Evolutionary conservation across 2,888 invertebrate genomes (phyloP).

Genomic region (Nomada hirtipes): DNA sequence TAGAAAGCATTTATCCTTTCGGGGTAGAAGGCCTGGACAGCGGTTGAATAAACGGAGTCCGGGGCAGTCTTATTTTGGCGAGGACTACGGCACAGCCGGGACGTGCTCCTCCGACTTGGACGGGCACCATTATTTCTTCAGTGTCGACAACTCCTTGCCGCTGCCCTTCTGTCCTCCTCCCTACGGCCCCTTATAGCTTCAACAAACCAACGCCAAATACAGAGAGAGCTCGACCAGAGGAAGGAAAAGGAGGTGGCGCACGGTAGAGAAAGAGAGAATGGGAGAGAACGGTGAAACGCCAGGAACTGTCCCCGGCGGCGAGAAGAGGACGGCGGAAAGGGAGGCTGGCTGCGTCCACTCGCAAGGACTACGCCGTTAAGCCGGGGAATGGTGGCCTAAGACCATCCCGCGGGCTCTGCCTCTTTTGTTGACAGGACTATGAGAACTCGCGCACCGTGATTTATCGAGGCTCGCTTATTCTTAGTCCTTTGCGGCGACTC

Average conservation of each 20-base stretch:
- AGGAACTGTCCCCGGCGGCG: conserved; percentile 50
- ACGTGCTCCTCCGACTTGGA: conserved; percentile 66
- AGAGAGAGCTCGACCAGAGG: conserved; percentile 59
- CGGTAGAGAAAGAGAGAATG: background rate
- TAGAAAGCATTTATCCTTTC: conserved; percentile 75
- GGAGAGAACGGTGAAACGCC: conserved; percentile 7
- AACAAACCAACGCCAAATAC: conserved; percentile 77
- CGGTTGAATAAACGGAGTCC: conserved; percentile 75
- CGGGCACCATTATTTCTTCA: conserved; percentile 79
- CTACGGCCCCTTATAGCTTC: conserved; percentile 70
- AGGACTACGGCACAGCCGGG: conserved; percentile 69
- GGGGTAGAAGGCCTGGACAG: conserved; percentile 72
- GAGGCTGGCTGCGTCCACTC: conserved; percentile 45
- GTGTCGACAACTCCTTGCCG: conserved; percentile 78
- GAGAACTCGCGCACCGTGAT: conserved; percentile 73
- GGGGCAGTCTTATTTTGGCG: conserved; percentile 79
- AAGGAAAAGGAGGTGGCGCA: background rate
- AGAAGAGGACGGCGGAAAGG: conserved; percentile 35
- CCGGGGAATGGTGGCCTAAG: conserved; percentile 63
- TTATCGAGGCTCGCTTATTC: conserved; percentile 70
- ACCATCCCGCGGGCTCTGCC: conserved; percentile 68
- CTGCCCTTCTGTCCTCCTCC: conserved; percentile 69
- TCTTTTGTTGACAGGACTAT: conserved; percentile 73
- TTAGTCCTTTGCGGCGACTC: conserved; percentile 70
- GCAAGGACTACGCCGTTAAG: conserved; percentile 67